Evolutionary conservation across 2,888 invertebrate species (phyloP).

Genomic region (Melinaea menophilus): DNA sequence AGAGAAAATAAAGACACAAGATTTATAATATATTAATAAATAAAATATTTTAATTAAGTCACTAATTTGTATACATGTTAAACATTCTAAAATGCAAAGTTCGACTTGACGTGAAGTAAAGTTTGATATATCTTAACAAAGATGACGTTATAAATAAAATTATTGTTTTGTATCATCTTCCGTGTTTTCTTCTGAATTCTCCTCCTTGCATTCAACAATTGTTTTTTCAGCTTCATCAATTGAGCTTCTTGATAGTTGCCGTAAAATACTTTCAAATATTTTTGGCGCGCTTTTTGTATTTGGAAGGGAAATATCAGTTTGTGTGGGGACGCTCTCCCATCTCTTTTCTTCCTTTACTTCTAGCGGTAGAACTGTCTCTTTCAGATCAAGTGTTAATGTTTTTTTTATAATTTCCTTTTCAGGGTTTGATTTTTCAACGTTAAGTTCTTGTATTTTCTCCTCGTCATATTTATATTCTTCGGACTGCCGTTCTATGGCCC

Average conservation of each 20-base stretch:
- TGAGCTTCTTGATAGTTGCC: conserved; percentile 63
- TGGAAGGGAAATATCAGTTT: conserved; percentile 70
- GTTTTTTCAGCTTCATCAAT: conserved; percentile 44
- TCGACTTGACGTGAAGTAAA: too few species aligned
- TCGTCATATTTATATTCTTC: conserved; percentile 38
- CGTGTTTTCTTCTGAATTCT: conserved; percentile 16
- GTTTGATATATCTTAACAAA: not conserved
- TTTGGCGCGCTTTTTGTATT: conserved; percentile 71
- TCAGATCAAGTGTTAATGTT: conserved; percentile 57
- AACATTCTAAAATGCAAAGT: too few species aligned
- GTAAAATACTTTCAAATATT: conserved; percentile 67
- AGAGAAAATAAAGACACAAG: too few species aligned
- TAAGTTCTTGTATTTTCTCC: conserved; percentile 40
- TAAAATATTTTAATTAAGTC: conserved; percentile 27
- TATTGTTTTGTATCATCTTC: conserved; percentile 9
- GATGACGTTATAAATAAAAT: conserved; percentile 3
- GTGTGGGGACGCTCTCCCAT: conserved; percentile 61
- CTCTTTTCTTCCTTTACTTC: conserved; percentile 50
- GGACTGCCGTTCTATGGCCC: conserved; percentile 59
- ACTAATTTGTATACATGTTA: too few species aligned
- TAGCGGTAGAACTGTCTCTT: conserved; percentile 54
- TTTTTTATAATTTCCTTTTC: conserved; percentile 49
- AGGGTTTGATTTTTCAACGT: conserved; percentile 26
- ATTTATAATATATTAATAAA: conserved; percentile 36
- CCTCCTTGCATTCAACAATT: conserved; percentile 15